Conservation (phyloP, 1,140 invertebrate genomes). For the Nasonia longicornis region DNA sequence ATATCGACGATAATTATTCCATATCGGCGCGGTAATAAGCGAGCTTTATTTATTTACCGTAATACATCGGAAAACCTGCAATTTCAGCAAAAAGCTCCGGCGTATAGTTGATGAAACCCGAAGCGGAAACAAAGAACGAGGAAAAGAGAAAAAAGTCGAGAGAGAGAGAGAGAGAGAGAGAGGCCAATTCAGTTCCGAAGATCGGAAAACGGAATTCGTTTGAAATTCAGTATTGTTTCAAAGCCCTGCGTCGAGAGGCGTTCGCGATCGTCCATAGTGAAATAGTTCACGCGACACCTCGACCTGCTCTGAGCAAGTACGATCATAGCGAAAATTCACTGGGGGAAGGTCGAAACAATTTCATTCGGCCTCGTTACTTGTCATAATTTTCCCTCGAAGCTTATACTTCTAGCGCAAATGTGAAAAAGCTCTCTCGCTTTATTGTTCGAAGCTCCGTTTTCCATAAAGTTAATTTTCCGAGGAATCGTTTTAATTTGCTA, state of each 20-base stretch:
- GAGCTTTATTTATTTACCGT: too few relatives aligned
- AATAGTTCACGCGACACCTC: background rate
- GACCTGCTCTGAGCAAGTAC: background rate
- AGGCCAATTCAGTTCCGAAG: slow-evolving; percentile 9
- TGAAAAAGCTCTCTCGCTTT: background rate
- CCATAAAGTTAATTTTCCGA: background rate
- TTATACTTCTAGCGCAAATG: too few relatives aligned
- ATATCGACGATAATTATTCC: too few relatives aligned
- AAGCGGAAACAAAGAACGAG: background rate
- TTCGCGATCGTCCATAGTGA: background rate
- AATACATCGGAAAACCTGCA: too few relatives aligned
- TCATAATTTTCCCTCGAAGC: too few relatives aligned
- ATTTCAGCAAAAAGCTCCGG: background rate
- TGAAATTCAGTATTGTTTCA: slow-evolving; percentile 34
- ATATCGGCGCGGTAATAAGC: too few relatives aligned
- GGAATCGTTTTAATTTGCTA: background rate
- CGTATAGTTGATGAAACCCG: background rate
- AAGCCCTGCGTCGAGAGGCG: background rate
- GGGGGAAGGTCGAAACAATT: too few relatives aligned
- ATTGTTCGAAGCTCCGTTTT: background rate
- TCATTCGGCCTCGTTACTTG: too few relatives aligned
- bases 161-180: too few relatives aligned
- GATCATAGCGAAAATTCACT: background rate
- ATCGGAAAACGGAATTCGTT: slow-evolving; percentile 50
- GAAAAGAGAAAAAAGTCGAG: background rate